Conservation (phyloP, 2,888 invertebrate genomes). For the Tridacna crocea region DNA sequence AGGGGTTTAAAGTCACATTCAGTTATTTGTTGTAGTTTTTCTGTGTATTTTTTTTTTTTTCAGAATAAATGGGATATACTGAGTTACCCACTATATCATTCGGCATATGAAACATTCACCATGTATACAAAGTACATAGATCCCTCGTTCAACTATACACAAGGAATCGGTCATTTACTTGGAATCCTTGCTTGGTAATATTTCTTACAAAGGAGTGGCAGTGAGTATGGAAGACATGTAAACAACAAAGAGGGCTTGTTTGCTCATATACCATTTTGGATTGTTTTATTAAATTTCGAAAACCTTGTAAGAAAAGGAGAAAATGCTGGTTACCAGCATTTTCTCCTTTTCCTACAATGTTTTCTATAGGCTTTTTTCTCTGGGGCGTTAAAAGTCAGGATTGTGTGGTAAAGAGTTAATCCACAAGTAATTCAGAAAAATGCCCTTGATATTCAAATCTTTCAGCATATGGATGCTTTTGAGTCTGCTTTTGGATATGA, state of each 20-base stretch:
- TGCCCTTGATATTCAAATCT: no score
- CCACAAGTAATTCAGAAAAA: no score
- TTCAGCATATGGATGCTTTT: no score
- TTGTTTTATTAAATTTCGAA: neutral
- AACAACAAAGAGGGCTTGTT: neutral
- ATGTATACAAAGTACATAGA: constrained; percentile 81
- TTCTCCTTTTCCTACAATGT: no score
- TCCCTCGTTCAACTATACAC: constrained; percentile 80
- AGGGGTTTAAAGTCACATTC: no score
- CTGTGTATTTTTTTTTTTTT: neutral
- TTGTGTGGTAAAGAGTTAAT: no score
- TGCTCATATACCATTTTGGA: neutral
- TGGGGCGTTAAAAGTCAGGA: no score
- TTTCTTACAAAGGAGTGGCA: neutral
- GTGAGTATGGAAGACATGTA: neutral
- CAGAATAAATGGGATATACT: constrained; percentile 61
- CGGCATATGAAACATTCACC: constrained; percentile 84
- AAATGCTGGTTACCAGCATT: no score
- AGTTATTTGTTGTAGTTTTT: no score
- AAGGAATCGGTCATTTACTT: constrained; percentile 82
- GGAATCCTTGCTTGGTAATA: constrained; percentile 82
- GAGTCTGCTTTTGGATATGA: no score
- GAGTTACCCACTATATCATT: constrained; percentile 84
- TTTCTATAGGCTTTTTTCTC: no score
- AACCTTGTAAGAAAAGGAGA: no score